These are phyloP conservation scores for Helicolenus hilgendorfi DNA, from an alignment of 2,797 vertebrate genomes.

Conservation along the genomic window DNA sequence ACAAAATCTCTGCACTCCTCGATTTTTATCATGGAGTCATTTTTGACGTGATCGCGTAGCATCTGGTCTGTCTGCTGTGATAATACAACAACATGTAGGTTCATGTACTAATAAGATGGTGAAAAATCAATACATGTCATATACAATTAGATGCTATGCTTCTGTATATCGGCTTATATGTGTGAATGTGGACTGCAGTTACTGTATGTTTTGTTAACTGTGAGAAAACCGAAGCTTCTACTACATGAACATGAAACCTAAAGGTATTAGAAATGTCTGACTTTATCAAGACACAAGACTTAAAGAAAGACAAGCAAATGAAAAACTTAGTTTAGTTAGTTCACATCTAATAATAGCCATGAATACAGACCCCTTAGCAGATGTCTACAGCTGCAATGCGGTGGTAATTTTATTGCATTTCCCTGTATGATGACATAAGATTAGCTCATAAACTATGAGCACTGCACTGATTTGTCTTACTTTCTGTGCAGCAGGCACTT, in stretches of 20 bases:
- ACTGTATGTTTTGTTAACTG: neutral
- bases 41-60: neutral
- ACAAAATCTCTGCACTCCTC: constrained; percentile 2
- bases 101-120: neutral
- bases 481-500: neutral
- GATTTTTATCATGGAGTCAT: constrained; percentile 9
- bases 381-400: neutral
- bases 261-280: neutral
- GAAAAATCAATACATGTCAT: neutral
- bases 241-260: neutral
- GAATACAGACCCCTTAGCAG: neutral
- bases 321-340: neutral
- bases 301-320: neutral
- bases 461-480: neutral
- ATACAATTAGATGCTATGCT: neutral
- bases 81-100: neutral
- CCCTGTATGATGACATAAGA: neutral
- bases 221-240: neutral
- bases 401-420: neutral
- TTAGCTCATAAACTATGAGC: neutral
- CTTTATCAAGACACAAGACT: neutral
- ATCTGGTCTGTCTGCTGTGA: neutral
- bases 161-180: neutral
- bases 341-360: neutral
- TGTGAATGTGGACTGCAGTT: neutral